Evolutionary conservation across 1,140 invertebrate species (phyloP).

Genomic region (Saccostrea cuccullata): DNA sequence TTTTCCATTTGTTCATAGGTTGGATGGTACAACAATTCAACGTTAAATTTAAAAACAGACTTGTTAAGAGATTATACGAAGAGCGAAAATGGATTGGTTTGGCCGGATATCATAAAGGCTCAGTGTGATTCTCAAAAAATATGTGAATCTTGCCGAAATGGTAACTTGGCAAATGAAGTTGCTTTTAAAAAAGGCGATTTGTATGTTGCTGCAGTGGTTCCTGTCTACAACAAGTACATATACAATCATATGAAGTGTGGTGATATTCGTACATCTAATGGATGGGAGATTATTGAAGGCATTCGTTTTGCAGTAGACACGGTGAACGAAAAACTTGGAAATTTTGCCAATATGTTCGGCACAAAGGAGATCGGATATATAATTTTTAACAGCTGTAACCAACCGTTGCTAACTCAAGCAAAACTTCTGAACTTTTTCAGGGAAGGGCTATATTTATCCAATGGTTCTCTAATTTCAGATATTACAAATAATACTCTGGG

Average conservation of each 20-base stretch:
- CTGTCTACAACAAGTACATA: background rate
- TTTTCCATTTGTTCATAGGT: no score
- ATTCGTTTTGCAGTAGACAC: conserved; percentile 35
- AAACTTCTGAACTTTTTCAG: conserved; percentile 37
- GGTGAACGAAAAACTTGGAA: conserved; percentile 27
- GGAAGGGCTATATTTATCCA: background rate
- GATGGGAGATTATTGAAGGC: conserved; percentile 36
- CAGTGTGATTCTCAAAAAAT: background rate
- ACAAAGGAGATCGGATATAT: conserved; percentile 30
- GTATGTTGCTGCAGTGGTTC: conserved; percentile 41
- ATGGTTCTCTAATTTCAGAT: background rate
- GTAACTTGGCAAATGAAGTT: background rate
- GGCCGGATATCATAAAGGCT: conserved; percentile 33
- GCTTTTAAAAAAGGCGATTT: conserved; percentile 43
- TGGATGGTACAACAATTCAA: background rate
- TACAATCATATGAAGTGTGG: conserved; percentile 14
- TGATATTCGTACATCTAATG: background rate
- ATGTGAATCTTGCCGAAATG: conserved; percentile 30
- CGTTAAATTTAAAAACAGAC: background rate
- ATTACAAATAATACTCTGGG: conserved; percentile 35
- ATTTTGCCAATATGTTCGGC: background rate
- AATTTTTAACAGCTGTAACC: conserved; percentile 48
- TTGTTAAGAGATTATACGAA: background rate
- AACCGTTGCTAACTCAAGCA: conserved; percentile 7
- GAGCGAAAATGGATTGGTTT: background rate